Evolutionary conservation across 2,113 vertebrate species (phyloP).

Genomic region (Cricetomys ansorgei): DNA sequence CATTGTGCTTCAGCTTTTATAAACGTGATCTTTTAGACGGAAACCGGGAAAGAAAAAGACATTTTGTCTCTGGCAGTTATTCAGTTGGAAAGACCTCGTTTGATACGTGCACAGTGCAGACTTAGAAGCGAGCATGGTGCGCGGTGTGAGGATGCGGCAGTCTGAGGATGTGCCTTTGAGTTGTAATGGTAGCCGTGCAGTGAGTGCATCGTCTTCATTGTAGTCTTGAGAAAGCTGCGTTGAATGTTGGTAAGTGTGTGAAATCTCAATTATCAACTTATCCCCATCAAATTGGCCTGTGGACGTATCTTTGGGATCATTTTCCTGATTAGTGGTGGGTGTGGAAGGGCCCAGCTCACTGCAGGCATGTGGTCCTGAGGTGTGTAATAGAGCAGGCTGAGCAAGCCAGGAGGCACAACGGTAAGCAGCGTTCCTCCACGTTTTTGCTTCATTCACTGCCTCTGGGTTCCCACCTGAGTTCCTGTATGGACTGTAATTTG

Average conservation of each 20-base stretch:
- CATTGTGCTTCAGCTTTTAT: neutral
- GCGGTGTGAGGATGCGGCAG: neutral
- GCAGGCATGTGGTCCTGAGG: neutral
- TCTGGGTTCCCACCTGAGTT: neutral
- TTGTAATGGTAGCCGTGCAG: neutral
- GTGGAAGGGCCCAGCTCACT: neutral
- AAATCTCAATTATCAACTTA: neutral
- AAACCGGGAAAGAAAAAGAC: neutral
- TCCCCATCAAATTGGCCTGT: neutral
- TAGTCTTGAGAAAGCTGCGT: neutral
- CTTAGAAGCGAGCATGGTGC: neutral
- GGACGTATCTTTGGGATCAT: neutral
- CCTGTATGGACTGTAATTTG: neutral
- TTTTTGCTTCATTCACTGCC: neutral
- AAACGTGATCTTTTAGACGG: neutral
- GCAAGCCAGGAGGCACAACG: neutral
- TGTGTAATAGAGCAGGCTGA: neutral
- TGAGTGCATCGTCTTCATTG: neutral
- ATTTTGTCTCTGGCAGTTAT: neutral
- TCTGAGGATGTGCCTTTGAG: neutral
- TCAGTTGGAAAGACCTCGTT: neutral
- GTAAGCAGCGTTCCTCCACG: neutral
- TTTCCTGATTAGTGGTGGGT: neutral
- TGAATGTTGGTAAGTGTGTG: neutral
- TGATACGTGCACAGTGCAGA: neutral